phyloP scores from a whole-genome alignment of 2,113 vertebrate genomes.

The Bucco capensis region DNA sequence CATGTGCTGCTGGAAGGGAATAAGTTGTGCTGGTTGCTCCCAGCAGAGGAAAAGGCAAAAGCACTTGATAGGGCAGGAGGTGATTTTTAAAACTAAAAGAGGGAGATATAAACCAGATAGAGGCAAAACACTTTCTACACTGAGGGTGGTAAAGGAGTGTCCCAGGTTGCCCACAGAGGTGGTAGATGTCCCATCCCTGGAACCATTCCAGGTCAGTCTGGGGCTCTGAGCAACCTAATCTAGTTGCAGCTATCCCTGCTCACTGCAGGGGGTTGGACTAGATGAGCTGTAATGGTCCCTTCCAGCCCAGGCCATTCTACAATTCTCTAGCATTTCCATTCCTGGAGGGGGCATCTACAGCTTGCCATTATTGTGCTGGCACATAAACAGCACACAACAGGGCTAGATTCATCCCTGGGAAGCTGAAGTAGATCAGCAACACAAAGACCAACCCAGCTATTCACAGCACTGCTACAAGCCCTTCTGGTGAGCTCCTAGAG shows the following conservation, averaged over 20 bases:
- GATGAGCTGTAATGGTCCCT: neutral
- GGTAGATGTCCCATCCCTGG: neutral
- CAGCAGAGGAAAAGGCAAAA: neutral
- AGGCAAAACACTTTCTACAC: accelerated
- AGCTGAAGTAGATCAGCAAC: neutral
- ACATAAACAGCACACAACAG: accelerated
- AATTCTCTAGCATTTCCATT: neutral
- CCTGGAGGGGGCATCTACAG: accelerated
- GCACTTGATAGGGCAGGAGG: neutral
- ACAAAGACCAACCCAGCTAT: neutral
- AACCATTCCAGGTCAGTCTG: no score
- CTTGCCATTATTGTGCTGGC: neutral
- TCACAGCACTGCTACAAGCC: accelerated
- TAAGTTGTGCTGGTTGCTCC: neutral
- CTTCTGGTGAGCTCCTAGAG: neutral
- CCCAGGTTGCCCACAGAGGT: neutral
- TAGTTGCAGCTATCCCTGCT: neutral
- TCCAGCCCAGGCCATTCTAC: neutral
- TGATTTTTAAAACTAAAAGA: neutral
- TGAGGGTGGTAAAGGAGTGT: neutral
- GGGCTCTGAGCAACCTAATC: neutral
- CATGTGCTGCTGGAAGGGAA: neutral
- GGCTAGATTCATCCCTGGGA: neutral
- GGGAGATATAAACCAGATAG: neutral
- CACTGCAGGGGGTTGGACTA: accelerated